Conservation (phyloP, 2,113 vertebrate species). For the Camarhynchus parvulus region DNA sequence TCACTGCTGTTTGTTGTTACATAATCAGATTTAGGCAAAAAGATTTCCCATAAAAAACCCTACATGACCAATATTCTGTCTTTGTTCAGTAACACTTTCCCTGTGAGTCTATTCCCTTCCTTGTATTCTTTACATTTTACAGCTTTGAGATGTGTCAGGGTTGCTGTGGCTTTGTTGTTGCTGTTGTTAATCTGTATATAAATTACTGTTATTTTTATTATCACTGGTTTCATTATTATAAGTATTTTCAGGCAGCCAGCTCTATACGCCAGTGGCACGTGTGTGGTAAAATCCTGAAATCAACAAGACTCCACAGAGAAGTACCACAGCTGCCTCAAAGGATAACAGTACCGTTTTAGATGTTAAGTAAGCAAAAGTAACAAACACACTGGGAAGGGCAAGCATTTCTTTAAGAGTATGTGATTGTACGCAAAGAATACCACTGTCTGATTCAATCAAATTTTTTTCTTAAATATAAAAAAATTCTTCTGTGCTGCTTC, state of each 20-base stretch:
- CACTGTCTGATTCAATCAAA: neutral
- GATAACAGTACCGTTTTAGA: neutral
- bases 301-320: neutral
- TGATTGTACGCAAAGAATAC: neutral
- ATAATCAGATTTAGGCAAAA: neutral
- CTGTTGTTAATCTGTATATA: neutral
- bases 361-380: neutral
- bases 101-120: neutral
- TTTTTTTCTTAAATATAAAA: neutral
- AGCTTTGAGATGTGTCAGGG: neutral
- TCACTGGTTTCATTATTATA: neutral
- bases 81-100: neutral
- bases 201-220: neutral
- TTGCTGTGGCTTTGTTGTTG: neutral
- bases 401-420: neutral
- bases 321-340: neutral
- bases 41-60: neutral
- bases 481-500: neutral
- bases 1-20: neutral
- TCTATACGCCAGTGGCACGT: neutral
- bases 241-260: neutral
- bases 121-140: neutral
- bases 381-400: neutral
- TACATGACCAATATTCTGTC: neutral
- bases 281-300: neutral